These are phyloP conservation scores for Spodoptera frugiperda DNA, from an alignment of 1,140 invertebrate genomes.

Conservation along the genomic window DNA sequence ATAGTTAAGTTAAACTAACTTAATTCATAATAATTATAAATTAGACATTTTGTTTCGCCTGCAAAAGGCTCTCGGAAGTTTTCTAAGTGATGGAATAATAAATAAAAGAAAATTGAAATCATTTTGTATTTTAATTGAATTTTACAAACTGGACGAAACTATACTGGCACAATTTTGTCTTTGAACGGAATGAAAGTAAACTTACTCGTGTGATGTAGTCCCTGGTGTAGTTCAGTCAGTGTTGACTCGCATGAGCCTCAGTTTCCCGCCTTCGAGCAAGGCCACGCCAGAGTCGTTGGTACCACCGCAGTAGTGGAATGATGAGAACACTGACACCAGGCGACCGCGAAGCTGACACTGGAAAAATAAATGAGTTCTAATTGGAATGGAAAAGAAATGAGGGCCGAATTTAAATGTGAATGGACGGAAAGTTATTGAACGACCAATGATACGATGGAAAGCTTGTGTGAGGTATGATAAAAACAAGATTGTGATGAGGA, in stretches of 20 bases:
- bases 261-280: conserved; percentile 64
- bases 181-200: too few relatives aligned
- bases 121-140: conserved; percentile 20
- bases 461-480: too few relatives aligned
- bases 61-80: conserved; percentile 39
- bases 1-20: conserved; percentile 43
- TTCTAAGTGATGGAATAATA: conserved; percentile 55
- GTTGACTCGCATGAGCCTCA: conserved; percentile 64
- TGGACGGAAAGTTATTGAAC: too few relatives aligned
- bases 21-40: conserved; percentile 36
- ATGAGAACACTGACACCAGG: conserved; percentile 74
- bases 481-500: too few relatives aligned
- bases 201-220: background rate
- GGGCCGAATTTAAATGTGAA: too few relatives aligned
- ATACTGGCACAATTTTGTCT: background rate
- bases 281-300: conserved; percentile 69
- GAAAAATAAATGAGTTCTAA: background rate
- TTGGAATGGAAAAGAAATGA: too few relatives aligned
- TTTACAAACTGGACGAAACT: background rate
- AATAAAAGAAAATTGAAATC: conserved; percentile 48
- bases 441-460: too few relatives aligned
- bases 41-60: conserved; percentile 33
- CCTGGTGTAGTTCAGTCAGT: conserved; percentile 50
- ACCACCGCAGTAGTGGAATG: conserved; percentile 73
- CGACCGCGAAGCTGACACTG: conserved; percentile 71